These are phyloP conservation scores for Lepisosteus osseus DNA, from an alignment of 2,113 vertebrate species.

Conservation along the genomic window DNA sequence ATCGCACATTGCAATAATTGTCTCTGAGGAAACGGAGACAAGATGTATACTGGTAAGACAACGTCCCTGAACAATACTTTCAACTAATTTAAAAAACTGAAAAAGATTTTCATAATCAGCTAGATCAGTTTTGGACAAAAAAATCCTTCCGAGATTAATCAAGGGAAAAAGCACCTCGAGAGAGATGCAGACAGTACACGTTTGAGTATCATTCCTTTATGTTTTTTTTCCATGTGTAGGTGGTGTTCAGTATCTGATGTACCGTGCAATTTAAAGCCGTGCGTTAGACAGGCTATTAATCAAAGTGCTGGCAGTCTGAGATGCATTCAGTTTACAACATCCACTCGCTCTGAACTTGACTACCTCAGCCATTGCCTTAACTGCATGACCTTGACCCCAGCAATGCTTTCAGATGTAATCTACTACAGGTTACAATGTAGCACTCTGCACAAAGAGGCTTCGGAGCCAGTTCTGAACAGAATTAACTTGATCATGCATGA, in stretches of 20 bases:
- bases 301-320: not conserved
- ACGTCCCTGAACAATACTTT: too few relatives aligned
- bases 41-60: too few relatives aligned
- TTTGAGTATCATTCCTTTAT: too few relatives aligned
- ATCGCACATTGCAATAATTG: too few relatives aligned
- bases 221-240: not conserved
- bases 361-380: conserved; percentile 14
- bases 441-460: not conserved
- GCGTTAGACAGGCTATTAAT: conserved; percentile 15
- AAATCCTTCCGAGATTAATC: too few relatives aligned
- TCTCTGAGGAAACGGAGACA: too few relatives aligned
- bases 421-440: conserved; percentile 16
- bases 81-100: too few relatives aligned
- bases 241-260: conserved; percentile 10
- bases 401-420: conserved; percentile 13
- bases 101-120: too few relatives aligned
- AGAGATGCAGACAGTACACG: not conserved
- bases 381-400: conserved; percentile 29
- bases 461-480: not conserved
- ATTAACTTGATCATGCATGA: conserved; percentile 17
- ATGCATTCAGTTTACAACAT: conserved; percentile 11
- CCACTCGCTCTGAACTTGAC: not conserved
- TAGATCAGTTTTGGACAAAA: too few relatives aligned
- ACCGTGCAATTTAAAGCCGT: conserved; percentile 20
- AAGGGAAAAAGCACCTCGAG: not conserved